Conservation (phyloP, 1,140 invertebrate species). For the Drosophila gunungcola region DNA sequence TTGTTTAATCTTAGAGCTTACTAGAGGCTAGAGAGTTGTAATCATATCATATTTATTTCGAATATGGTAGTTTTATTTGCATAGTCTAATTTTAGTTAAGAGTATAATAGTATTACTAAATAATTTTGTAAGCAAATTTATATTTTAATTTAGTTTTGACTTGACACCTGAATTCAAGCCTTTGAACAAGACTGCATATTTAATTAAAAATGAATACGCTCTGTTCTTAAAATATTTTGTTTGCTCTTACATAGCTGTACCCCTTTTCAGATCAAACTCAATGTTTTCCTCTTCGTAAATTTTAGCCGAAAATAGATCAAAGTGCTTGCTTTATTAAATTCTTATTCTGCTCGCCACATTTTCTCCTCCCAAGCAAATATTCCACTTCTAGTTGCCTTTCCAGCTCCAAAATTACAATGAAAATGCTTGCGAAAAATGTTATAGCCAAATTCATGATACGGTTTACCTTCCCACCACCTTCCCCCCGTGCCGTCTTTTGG, state of each 20-base stretch:
- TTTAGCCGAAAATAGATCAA: conserved; percentile 14
- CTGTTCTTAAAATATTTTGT: neutral
- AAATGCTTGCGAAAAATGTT: conserved; percentile 55
- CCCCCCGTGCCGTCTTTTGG: conserved; percentile 3
- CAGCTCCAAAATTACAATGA: conserved; percentile 16
- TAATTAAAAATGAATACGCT: neutral
- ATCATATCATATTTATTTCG: too few species aligned
- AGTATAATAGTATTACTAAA: too few species aligned
- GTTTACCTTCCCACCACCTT: conserved; percentile 60
- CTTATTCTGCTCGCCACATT: conserved; percentile 7
- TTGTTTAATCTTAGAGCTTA: too few species aligned
- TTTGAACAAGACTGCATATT: too few species aligned
- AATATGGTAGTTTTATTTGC: too few species aligned
- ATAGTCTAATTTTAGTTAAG: too few species aligned
- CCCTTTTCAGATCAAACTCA: neutral
- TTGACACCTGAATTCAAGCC: too few species aligned
- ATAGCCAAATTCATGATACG: conserved; percentile 74
- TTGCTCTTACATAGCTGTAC: neutral
- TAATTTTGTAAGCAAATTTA: too few species aligned
- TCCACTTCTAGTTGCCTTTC: neutral
- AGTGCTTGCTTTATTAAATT: conserved; percentile 39
- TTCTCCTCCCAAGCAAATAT: neutral
- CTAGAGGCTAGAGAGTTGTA: too few species aligned
- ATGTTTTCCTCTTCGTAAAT: neutral
- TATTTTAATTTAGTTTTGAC: too few species aligned